A percentile compares a stretch with the other conserved stretches of the same genome.
Evolutionary conservation across 1,140 invertebrate species (phyloP).

Genomic region (Drosophila elegans): DNA sequence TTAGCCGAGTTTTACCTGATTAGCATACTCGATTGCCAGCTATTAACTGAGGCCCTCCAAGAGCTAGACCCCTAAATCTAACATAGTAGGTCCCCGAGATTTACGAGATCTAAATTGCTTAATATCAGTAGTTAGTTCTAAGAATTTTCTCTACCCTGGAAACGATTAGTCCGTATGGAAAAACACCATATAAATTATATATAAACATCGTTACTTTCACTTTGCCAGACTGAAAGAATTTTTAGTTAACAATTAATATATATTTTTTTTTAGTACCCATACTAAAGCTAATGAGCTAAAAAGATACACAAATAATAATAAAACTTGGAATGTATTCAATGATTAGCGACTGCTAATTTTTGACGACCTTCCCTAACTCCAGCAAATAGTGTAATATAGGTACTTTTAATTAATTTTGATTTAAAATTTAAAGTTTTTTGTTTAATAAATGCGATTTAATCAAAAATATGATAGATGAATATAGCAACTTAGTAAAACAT

Average conservation of each 20-base stretch:
- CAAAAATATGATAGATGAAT: too few species aligned
- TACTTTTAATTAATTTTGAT: too few species aligned
- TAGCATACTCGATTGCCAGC: constrained; percentile 26
- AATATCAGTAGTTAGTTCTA: constrained; percentile 7
- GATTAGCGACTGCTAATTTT: neutral
- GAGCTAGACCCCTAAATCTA: constrained; percentile 33
- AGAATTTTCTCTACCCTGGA: constrained; percentile 3
- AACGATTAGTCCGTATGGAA: constrained; percentile 15
- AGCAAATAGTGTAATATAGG: neutral
- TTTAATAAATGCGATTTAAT: too few species aligned
- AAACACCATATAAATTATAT: constrained; percentile 19
- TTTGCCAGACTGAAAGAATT: too few species aligned
- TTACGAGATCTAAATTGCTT: constrained; percentile 30
- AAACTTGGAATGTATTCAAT: neutral
- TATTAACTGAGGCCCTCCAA: constrained; percentile 42
- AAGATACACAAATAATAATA: neutral
- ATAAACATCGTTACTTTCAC: constrained; percentile 1
- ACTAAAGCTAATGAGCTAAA: neutral
- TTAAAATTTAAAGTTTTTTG: too few species aligned
- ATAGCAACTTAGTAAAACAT: too few species aligned
- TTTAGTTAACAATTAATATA: too few species aligned
- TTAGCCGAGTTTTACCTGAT: constrained; percentile 30
- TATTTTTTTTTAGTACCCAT: too few species aligned
- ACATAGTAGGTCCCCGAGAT: constrained; percentile 1
- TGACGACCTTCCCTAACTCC: constrained; percentile 1